phyloP scores from a whole-genome alignment of 2,888 invertebrate genomes.

The Augochlorella aurata region DNA sequence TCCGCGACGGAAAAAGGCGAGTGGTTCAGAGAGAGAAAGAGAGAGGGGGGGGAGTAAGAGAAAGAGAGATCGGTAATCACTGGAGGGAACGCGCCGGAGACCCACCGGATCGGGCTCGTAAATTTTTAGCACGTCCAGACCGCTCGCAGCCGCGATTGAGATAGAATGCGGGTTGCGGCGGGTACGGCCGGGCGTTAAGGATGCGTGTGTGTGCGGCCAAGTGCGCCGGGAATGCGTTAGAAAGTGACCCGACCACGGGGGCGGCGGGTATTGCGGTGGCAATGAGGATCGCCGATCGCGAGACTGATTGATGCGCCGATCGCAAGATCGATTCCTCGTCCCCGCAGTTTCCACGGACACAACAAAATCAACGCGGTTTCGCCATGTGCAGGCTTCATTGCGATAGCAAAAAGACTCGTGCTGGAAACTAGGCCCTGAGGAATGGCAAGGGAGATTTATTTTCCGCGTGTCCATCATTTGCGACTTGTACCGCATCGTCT shows the following conservation, averaged over 20 bases:
- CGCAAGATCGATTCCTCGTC: not conserved
- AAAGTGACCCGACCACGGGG: conserved; percentile 19
- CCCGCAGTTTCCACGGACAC: not conserved
- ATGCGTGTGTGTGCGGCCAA: conserved; percentile 5
- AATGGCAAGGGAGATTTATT: too few species aligned
- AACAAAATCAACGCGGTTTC: not conserved
- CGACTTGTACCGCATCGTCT: too few species aligned
- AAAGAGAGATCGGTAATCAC: not conserved
- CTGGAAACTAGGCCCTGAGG: too few species aligned
- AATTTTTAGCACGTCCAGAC: conserved; percentile 16
- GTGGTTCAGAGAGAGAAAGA: not conserved
- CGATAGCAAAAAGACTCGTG: too few species aligned
- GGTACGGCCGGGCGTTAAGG: not conserved
- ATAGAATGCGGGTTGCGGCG: conserved; percentile 13
- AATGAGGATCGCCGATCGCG: not conserved
- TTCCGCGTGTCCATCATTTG: too few species aligned
- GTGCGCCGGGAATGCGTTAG: conserved; percentile 15
- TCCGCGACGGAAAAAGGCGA: conserved; percentile 6
- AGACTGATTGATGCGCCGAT: not conserved
- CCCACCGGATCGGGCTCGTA: conserved; percentile 21
- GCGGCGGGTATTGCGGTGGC: not conserved
- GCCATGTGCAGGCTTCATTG: too few species aligned
- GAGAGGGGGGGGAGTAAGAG: too few species aligned
- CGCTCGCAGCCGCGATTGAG: conserved; percentile 14
- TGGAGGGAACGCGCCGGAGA: not conserved